phyloP scores from a whole-genome alignment of 2,113 vertebrate species.

The Delphinapterus leucas region DNA sequence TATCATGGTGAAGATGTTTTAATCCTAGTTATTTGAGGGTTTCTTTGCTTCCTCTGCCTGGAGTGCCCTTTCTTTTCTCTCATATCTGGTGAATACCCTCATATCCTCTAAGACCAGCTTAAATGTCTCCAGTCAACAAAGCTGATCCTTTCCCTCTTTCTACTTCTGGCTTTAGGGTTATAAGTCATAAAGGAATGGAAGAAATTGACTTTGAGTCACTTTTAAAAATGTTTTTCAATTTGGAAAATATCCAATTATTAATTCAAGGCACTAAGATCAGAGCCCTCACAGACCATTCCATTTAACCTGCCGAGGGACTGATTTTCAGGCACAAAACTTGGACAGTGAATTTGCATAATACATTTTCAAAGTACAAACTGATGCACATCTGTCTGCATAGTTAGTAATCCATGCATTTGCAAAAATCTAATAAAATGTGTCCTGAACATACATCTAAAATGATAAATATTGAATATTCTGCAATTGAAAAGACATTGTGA shows the following conservation, averaged over 20 bases:
- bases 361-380: background rate
- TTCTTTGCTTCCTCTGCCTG: background rate
- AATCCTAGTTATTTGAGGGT: background rate
- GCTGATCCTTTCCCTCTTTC: background rate
- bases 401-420: background rate
- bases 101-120: background rate
- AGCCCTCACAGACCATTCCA: background rate
- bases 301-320: background rate
- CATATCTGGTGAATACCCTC: background rate
- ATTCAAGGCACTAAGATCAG: background rate
- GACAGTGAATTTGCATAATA: background rate
- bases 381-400: background rate
- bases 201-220: background rate
- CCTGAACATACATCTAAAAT: background rate
- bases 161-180: background rate
- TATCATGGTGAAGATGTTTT: background rate
- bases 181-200: background rate
- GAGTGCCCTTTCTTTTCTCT: background rate
- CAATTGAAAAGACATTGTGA: background rate
- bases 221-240: background rate
- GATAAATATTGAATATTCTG: slow-evolving; percentile 35
- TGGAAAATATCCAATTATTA: background rate
- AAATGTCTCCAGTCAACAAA: background rate
- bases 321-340: background rate
- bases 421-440: slow-evolving; percentile 36